Evolutionary conservation across 2,888 invertebrate genomes (phyloP).

Genomic region (Platyscelio sp.): DNA sequence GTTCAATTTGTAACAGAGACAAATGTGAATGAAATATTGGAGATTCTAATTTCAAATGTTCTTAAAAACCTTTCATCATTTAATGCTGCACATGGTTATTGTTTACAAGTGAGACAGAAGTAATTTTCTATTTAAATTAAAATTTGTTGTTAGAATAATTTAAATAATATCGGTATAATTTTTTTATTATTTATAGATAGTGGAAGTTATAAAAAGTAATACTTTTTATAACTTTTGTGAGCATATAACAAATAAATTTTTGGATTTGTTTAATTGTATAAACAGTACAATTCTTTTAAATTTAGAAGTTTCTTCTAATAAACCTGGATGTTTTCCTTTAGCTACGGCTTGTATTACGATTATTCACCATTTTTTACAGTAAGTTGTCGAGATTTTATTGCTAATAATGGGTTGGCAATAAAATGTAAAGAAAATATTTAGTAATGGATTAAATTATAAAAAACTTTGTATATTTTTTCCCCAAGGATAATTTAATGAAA

Average conservation of each 20-base stretch:
- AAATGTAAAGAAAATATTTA: too few species aligned
- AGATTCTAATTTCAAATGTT: conserved; percentile 82
- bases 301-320: conserved; percentile 74
- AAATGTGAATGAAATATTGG: conserved; percentile 78
- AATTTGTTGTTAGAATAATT: conserved; percentile 4
- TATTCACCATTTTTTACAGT: too few species aligned
- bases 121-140: too few species aligned
- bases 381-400: too few species aligned
- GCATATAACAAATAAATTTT: conserved; percentile 61
- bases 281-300: conserved; percentile 75
- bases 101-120: conserved; percentile 87
- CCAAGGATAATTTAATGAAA: too few species aligned
- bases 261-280: conserved; percentile 72
- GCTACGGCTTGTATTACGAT: conserved; percentile 78
- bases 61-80: conserved; percentile 74
- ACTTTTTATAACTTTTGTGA: conserved; percentile 57
- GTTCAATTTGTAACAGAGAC: conserved; percentile 87
- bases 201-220: conserved; percentile 82
- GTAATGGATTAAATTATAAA: too few species aligned
- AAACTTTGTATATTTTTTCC: too few species aligned
- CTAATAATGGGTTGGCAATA: too few species aligned
- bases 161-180: background rate
- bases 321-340: conserved; percentile 78
- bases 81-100: conserved; percentile 89
- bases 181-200: conserved; percentile 79